Evolutionary conservation across 2,113 vertebrate genomes (phyloP), one percentile per base, ranked within the genome.

Genomic region (Loxodonta africana): DNA sequence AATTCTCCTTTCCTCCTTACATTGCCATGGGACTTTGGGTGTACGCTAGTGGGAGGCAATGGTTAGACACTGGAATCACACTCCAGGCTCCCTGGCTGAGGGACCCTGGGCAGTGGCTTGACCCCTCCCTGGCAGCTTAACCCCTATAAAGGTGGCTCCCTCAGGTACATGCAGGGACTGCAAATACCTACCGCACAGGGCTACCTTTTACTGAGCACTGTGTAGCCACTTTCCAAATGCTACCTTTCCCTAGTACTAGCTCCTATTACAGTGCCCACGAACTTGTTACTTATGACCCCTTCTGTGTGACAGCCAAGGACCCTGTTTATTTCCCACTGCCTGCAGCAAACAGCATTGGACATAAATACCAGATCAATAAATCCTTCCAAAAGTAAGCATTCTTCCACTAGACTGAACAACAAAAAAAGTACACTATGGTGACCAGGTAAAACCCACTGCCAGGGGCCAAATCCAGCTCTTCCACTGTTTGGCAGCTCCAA

Each of bases 41-140:
- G 12, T 5, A 30, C 51, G 69, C 8, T 1, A 8, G 10, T 1
- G 0, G 44, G 73, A 73, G 37, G 30, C 41, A 21, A 41, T 0
- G 3, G 65, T 26, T 37, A 62, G 44, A 12, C 62, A 18, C 26
- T 44, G 6, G 46, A 37, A 78, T 63, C 2, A 4, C 1, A 11
- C 84, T 7, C 20, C 28, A 0, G 81, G 51, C 28, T 46, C 77
- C 60, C 7, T 2, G 37, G 23, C 11, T 12, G 87, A 44, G 30
- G 17, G 28, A 17, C 57, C 46, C 67, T 5, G 23, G 23, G 37
- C 53, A 37, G 7, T 12, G 15, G 11, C 48, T 33, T 71, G 57
- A 14, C 7, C 57, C 30, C 30, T 37, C 46, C 81, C 71, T 73
- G n/a, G n/a, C 9, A 18, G 67, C 67, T 37, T 37, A 6, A 73